Conservation (phyloP, 2,113 vertebrate genomes). For the Natator depressus region DNA sequence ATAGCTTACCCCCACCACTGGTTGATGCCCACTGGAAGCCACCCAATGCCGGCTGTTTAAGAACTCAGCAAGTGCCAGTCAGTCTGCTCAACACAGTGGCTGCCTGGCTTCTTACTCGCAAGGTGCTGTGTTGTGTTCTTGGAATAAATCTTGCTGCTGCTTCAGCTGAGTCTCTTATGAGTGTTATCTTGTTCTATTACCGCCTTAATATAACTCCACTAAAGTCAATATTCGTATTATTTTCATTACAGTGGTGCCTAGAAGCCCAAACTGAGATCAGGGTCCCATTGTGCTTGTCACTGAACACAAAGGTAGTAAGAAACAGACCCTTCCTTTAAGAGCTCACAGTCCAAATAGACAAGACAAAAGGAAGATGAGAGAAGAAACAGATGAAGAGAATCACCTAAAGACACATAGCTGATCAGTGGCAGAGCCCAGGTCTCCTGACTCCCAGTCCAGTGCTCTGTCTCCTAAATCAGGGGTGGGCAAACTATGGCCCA, state of each 20-base stretch:
- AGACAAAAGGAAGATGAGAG: background rate
- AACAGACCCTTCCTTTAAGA: background rate
- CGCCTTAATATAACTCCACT: background rate
- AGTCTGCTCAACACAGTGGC: no score
- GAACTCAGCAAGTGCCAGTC: background rate
- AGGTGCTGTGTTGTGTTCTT: background rate
- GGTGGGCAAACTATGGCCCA: no score
- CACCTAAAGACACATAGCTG: background rate
- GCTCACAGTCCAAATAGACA: rapidly evolving
- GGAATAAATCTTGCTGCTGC: background rate
- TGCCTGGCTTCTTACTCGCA: background rate
- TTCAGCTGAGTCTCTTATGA: background rate
- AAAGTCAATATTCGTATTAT: background rate
- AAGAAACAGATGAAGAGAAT: background rate
- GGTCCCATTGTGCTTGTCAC: background rate
- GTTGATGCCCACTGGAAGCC: background rate
- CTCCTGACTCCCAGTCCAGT: background rate
- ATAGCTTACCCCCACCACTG: background rate
- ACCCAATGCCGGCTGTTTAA: background rate
- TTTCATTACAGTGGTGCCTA: background rate
- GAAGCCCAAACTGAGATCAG: background rate
- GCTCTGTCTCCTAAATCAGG: background rate
- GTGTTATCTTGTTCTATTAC: background rate
- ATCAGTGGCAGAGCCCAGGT: background rate
- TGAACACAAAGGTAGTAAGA: background rate